phyloP scores from a whole-genome alignment of 1,140 invertebrate genomes.

The Lasioglossum baleicum region DNA sequence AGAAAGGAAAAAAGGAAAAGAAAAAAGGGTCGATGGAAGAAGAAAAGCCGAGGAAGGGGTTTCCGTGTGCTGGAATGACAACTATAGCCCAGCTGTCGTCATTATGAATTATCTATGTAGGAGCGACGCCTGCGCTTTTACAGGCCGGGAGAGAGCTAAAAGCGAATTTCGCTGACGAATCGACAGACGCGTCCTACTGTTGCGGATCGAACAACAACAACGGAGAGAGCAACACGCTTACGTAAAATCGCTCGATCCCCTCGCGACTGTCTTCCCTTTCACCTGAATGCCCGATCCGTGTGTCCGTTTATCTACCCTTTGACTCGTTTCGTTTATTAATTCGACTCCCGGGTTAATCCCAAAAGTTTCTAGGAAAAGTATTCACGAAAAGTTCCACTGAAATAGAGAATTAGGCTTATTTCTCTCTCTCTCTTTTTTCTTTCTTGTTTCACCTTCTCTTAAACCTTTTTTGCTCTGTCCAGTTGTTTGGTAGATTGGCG shows the following conservation, averaged over 20 bases:
- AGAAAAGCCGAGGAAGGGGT: slow-evolving; percentile 4
- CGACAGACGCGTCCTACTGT: slow-evolving; percentile 18
- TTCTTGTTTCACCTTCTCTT: not conserved
- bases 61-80: slow-evolving; percentile 42
- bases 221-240: no score
- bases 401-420: no score
- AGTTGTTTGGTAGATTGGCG: no score
- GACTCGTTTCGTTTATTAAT: no score
- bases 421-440: slow-evolving; percentile 9
- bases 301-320: no score
- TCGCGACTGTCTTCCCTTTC: no score
- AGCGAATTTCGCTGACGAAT: slow-evolving; percentile 40
- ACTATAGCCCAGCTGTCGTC: slow-evolving; percentile 37
- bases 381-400: no score
- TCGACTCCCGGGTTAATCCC: no score
- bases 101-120: slow-evolving; percentile 58
- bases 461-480: not conserved
- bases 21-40: slow-evolving; percentile 11
- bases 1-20: not conserved
- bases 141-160: slow-evolving; percentile 1
- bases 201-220: slow-evolving; percentile 4
- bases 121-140: slow-evolving; percentile 53
- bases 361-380: no score
- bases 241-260: no score
- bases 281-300: no score